Base-by-base conservation (phyloP, 92 coral and sea anemone genomes). In the Meandrina meandrites region DNA sequence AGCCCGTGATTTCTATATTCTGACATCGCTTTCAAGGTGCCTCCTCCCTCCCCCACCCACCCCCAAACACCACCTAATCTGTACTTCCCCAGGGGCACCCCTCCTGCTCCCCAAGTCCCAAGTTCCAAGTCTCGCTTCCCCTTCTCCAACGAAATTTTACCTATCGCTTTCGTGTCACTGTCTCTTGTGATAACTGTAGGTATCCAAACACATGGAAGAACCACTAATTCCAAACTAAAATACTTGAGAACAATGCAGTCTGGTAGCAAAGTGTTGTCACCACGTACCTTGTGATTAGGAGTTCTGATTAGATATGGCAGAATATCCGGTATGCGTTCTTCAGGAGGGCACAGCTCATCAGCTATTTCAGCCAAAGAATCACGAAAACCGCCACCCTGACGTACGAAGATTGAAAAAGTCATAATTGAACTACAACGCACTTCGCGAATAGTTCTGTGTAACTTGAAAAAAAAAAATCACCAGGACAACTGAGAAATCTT, bases 361-460 rank as follows among this genome's bases (percentile, higher is more conserved):
- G 97, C 90, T 2, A 97, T 69, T 90, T 97, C 99, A 42, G 98
- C 97, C 82, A 97, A 76, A 42, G 99, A 97, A 50, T 97, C 99
- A 12, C 99, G 98, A 81, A 97, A 97, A 32, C 99, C 99, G 28
- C 99, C 99, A 17, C 99, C 99, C 97, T 95, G 79, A 13, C 10
- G 73, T 18, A 76, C 30, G 22, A 56, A 64, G 31, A 7, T 0
- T 6, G 1, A 35, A 51, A 78, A 53, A 67, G 24, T 24, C 13
- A 58, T 7, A n/a, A 60, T 37, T 1, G 40, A 77, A 36, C 56
- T 8, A 32, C n/a, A 19, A 28, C 13, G 17, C 73, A 47, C 10
- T 78, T 16, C 32, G 53, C 53, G 12, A 48, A 48, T 12, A 57
- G n/a, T 57, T 57, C 10, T 5, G 67, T 2, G n/a, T 58, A 58